Evolutionary conservation across 2,113 vertebrate genomes (phyloP).

Genomic region (Alligator sinensis): DNA sequence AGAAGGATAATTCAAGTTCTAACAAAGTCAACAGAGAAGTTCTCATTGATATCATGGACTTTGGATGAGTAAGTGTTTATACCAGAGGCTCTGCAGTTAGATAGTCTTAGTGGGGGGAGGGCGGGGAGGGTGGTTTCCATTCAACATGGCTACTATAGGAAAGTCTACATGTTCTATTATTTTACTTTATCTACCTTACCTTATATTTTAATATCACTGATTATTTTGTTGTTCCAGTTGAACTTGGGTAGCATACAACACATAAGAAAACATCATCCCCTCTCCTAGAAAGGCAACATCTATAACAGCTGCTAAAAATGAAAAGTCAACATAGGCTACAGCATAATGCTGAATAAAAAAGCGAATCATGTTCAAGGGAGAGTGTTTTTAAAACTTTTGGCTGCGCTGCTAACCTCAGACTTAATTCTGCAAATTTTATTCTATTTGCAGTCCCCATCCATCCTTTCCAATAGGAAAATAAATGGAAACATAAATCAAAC

Average conservation of each 20-base stretch:
- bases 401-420: background rate
- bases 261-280: too few relatives aligned
- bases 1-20: background rate
- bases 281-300: background rate
- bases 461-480: constrained; percentile 5
- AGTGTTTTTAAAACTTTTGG: background rate
- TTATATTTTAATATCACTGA: too few relatives aligned
- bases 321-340: background rate
- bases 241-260: too few relatives aligned
- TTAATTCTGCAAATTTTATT: constrained; percentile 22
- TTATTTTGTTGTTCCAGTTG: too few relatives aligned
- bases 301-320: background rate
- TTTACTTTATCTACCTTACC: too few relatives aligned
- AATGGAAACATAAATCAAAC: constrained; percentile 49
- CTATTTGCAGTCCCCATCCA: background rate
- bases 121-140: background rate
- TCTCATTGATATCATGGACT: background rate
- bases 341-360: background rate
- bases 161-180: background rate
- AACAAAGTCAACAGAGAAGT: background rate
- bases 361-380: background rate
- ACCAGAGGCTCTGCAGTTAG: background rate
- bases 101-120: background rate
- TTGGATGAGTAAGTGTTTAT: background rate
- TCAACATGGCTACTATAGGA: background rate